Evolutionary conservation across 2,113 vertebrate species (phyloP).

Genomic region (Anhinga anhinga): DNA sequence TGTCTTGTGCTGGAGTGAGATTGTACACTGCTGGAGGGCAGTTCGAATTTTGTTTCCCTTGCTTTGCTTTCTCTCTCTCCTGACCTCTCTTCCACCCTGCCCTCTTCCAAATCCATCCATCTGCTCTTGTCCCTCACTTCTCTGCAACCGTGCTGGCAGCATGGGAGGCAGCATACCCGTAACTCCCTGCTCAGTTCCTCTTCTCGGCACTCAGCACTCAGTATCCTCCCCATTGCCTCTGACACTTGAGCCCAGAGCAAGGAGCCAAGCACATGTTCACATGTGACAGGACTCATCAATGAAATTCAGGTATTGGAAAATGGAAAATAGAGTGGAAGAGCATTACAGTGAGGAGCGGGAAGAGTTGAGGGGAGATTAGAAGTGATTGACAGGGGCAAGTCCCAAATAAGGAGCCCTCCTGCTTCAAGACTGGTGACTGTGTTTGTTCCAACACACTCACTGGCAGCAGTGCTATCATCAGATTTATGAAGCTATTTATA

Average conservation of each 20-base stretch:
- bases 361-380: background rate
- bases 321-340: background rate
- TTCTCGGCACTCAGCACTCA: background rate
- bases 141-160: background rate
- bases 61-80: slow-evolving; percentile 38
- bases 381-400: slow-evolving; percentile 1
- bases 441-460: slow-evolving; percentile 24
- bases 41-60: slow-evolving; percentile 28
- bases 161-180: background rate
- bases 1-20: slow-evolving; percentile 55
- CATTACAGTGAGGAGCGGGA: background rate
- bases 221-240: background rate
- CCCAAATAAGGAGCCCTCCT: slow-evolving; percentile 3
- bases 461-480: slow-evolving; percentile 7
- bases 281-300: background rate
- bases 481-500: slow-evolving; percentile 58
- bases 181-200: background rate
- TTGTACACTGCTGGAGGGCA: slow-evolving; percentile 32
- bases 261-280: background rate
- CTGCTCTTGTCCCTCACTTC: slow-evolving; percentile 63
- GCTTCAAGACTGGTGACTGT: background rate
- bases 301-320: background rate
- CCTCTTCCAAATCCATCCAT: slow-evolving; percentile 57
- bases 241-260: background rate
- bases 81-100: slow-evolving; percentile 34